These are phyloP conservation scores for Anguilla pacifica DNA, from an alignment of 2,797 vertebrate genomes.

Conservation along the genomic window DNA sequence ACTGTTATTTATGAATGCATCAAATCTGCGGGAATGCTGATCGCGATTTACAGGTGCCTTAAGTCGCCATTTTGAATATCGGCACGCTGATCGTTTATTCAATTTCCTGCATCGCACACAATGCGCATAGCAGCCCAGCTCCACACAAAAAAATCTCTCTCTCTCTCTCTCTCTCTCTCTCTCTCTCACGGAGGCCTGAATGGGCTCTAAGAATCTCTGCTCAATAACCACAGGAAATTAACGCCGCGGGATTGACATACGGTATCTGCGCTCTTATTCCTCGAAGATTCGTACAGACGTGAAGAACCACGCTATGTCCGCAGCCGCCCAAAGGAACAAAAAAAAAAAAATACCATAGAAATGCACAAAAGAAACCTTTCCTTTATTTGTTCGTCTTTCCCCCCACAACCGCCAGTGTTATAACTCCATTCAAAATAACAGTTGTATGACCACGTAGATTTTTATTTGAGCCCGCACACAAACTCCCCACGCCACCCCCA, in stretches of 20 bases:
- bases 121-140: neutral
- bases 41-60: neutral
- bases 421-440: neutral
- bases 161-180: no score
- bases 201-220: neutral
- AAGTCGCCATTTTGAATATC: neutral
- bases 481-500: neutral
- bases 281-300: neutral
- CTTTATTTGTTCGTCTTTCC: neutral
- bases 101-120: neutral
- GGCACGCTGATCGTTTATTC: neutral
- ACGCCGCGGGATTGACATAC: neutral
- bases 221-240: neutral
- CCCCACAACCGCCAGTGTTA: neutral
- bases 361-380: neutral
- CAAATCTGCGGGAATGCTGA: neutral
- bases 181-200: neutral
- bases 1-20: neutral
- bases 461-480: neutral
- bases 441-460: neutral
- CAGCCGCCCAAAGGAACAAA: neutral
- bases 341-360: neutral
- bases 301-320: neutral
- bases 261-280: neutral
- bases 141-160: neutral